A percentile compares a stretch with the other conserved stretches of the same genome.
These are phyloP conservation scores for Sarotherodon lohbergeri DNA, from an alignment of 2,113 vertebrate species.

Conservation along the genomic window DNA sequence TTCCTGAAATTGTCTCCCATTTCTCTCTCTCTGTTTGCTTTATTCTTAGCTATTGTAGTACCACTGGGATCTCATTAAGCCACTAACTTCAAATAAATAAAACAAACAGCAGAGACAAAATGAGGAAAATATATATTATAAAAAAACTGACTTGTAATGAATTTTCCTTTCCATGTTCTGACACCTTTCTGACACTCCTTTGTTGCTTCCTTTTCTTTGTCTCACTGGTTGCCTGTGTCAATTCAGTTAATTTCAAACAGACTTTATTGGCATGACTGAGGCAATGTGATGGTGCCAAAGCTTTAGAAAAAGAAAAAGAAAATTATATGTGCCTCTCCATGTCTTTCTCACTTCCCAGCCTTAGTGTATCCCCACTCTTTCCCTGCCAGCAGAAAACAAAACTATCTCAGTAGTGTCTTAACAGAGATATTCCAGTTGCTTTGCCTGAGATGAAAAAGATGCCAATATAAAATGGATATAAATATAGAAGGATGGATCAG, in stretches of 20 bases:
- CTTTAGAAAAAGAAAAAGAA: slow-evolving; percentile 49
- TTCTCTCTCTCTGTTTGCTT: not conserved
- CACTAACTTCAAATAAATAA: slow-evolving; percentile 78
- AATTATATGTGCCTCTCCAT: slow-evolving; percentile 51
- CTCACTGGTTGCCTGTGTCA: slow-evolving; percentile 59
- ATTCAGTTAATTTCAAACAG: slow-evolving; percentile 71
- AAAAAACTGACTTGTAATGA: slow-evolving; percentile 49
- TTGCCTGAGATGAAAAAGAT: slow-evolving; percentile 24
- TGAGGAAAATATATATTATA: slow-evolving; percentile 58
- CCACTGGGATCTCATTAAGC: slow-evolving; percentile 79
- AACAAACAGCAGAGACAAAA: slow-evolving; percentile 72
- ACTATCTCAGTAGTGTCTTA: not conserved
- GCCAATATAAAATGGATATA: not conserved
- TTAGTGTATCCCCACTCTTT: slow-evolving; percentile 32
- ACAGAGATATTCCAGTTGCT: slow-evolving; percentile 25
- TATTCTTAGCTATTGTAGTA: slow-evolving; percentile 54
- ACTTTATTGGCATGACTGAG: slow-evolving; percentile 66
- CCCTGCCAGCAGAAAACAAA: slow-evolving; percentile 47
- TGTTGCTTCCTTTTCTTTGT: slow-evolving; percentile 44
- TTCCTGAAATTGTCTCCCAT: not conserved
- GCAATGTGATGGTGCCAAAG: slow-evolving; percentile 62
- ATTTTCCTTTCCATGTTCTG: slow-evolving; percentile 55
- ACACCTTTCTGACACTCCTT: slow-evolving; percentile 40
- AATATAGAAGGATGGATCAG: not conserved
- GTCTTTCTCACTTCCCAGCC: slow-evolving; percentile 40